Percentiles rank a stretch among this genome's conserved stretches.
Conservation (phyloP, 92 coral and sea anemone species). For the Porites lobata region DNA sequence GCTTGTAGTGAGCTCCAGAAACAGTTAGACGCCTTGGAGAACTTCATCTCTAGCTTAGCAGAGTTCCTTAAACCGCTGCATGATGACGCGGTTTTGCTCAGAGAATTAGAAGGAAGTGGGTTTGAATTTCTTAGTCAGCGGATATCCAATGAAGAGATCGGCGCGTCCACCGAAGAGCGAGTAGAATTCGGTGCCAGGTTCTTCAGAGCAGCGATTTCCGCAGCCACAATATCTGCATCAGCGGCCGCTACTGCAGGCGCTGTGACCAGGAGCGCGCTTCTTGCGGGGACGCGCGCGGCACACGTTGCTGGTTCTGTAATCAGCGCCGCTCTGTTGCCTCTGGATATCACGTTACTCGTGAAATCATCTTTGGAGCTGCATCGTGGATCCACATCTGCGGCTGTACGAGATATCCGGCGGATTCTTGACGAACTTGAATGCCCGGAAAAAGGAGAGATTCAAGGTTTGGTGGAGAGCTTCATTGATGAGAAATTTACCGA, state of each 20-base stretch:
- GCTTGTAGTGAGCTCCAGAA: conserved; percentile 25
- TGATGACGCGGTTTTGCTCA: conserved; percentile 20
- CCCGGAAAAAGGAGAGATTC: conserved; percentile 26
- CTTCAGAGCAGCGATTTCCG: conserved; percentile 19
- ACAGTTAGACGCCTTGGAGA: conserved; percentile 12
- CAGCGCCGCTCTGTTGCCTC: conserved; percentile 49
- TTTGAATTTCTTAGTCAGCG: conserved; percentile 18
- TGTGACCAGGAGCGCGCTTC: conserved; percentile 23
- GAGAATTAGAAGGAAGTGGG: conserved; percentile 53
- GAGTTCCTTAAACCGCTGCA: conserved; percentile 31
- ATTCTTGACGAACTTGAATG: conserved; percentile 33
- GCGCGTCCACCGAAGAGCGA: conserved; percentile 43
- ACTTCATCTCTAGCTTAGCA: conserved; percentile 16
- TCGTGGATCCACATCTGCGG: conserved; percentile 42
- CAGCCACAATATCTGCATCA: conserved; percentile 41
- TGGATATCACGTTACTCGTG: conserved; percentile 37
- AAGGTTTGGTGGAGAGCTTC: conserved; percentile 27
- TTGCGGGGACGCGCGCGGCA: conserved; percentile 42
- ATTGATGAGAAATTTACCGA: conserved; percentile 45
- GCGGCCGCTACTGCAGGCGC: conserved; percentile 46
- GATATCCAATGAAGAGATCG: neutral
- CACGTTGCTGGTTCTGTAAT: conserved; percentile 38
- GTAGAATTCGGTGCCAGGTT: conserved; percentile 49
- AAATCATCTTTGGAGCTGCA: conserved; percentile 53
- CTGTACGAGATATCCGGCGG: conserved; percentile 36